phyloP scores from a whole-genome alignment of 1,140 invertebrate genomes.

The Scaptodrosophila lebanonensis region DNA sequence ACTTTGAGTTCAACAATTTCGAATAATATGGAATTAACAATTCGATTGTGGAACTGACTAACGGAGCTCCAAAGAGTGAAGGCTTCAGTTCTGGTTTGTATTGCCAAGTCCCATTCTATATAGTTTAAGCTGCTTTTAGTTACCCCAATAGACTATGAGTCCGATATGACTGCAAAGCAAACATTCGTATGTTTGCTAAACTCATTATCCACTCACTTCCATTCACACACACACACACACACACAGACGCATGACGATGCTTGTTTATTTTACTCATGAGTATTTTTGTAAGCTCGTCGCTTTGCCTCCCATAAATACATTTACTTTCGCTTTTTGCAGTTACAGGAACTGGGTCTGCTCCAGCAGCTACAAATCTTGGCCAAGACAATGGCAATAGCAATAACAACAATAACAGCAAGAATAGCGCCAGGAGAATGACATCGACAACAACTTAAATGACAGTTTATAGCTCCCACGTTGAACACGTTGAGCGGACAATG shows the following conservation, averaged over 20 bases:
- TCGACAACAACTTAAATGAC: constrained; percentile 75
- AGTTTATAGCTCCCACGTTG: constrained; percentile 72
- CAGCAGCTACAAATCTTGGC: constrained; percentile 63
- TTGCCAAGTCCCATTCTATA: no score
- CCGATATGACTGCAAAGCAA: no score
- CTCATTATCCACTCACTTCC: constrained; percentile 1
- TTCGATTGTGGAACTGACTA: no score
- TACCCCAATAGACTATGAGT: no score
- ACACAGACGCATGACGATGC: constrained; percentile 17
- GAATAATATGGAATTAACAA: no score
- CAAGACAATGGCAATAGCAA: constrained; percentile 44
- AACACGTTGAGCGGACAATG: constrained; percentile 56
- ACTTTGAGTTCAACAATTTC: no score
- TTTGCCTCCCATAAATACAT: constrained; percentile 64
- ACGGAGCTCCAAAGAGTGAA: no score
- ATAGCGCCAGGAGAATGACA: constrained; percentile 49
- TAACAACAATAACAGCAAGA: constrained; percentile 12
- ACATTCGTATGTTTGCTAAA: constrained; percentile 7
- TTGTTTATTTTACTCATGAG: constrained; percentile 70
- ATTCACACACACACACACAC: background rate
- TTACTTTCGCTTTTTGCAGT: constrained; percentile 64
- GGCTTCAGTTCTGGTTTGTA: no score
- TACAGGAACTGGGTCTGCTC: constrained; percentile 38
- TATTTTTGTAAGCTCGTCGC: constrained; percentile 43
- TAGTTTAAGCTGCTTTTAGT: no score